Evolutionary conservation across 1,140 invertebrate species (phyloP).

Genomic region (Zaprionus ornatus): DNA sequence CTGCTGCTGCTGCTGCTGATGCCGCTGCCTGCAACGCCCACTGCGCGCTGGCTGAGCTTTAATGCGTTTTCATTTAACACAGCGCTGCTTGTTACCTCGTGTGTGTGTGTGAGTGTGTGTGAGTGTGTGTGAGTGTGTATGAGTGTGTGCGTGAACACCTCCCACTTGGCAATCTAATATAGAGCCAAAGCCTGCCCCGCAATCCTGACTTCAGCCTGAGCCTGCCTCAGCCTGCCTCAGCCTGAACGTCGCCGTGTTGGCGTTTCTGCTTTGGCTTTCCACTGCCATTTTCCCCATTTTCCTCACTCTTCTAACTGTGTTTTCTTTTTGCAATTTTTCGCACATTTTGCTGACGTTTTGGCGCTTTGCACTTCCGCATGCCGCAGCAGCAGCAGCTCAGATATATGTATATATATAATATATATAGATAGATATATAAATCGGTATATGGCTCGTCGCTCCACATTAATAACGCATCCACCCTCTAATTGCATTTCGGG

Average conservation of each 20-base stretch:
- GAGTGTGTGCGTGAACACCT: constrained; percentile 71
- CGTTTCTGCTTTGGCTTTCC: constrained; percentile 6
- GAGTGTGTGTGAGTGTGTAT: constrained; percentile 13
- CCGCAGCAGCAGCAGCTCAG: constrained; percentile 26
- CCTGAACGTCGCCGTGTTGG: not conserved
- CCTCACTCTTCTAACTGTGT: not conserved
- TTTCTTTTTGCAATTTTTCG: constrained; percentile 51
- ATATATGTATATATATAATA: constrained; percentile 19
- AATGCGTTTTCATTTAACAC: constrained; percentile 82
- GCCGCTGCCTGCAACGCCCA: constrained; percentile 62
- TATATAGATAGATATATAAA: constrained; percentile 20
- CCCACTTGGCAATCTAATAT: constrained; percentile 81
- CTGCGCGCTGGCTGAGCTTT: constrained; percentile 72
- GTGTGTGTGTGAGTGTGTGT: not conserved
- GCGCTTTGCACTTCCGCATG: constrained; percentile 77
- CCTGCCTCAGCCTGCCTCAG: not conserved
- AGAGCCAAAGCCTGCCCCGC: constrained; percentile 27
- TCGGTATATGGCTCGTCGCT: constrained; percentile 46
- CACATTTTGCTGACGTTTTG: constrained; percentile 73
- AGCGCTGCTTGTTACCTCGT: constrained; percentile 60
- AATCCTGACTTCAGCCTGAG: constrained; percentile 6
- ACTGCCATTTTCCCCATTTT: not conserved
- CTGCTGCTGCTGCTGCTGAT: constrained; percentile 21
- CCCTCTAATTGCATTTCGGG: constrained; percentile 82
- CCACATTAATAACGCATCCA: constrained; percentile 84